Conservation (phyloP, 2,797 vertebrate genomes). For the Gymnothorax reevesii region DNA sequence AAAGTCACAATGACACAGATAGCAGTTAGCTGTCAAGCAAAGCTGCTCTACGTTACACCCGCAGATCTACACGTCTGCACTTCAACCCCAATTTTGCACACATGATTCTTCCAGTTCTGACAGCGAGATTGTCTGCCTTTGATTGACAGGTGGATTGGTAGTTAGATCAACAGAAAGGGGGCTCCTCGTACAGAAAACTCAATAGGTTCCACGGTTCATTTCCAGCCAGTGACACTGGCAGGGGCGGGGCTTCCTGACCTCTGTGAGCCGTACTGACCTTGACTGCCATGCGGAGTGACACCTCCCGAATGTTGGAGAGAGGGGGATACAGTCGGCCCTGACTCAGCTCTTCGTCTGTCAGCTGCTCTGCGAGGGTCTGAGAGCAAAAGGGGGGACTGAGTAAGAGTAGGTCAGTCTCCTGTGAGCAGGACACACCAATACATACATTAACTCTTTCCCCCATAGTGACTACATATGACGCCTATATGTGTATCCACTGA, state of each 20-base stretch:
- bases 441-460: too few relatives aligned
- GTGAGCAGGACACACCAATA: background rate
- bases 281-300: constrained; percentile 88
- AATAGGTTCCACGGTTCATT: background rate
- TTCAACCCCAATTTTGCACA: background rate
- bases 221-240: background rate
- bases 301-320: constrained; percentile 91
- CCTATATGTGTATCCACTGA: too few relatives aligned
- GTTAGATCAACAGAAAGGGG: background rate
- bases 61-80: too few relatives aligned
- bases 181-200: too few relatives aligned
- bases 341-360: constrained; percentile 83
- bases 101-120: background rate
- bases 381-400: background rate
- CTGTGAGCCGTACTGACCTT: constrained; percentile 73
- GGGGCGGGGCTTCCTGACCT: background rate
- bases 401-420: background rate
- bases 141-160: background rate
- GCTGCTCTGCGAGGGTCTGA: constrained; percentile 73
- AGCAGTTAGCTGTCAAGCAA: background rate
- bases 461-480: too few relatives aligned
- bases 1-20: constrained; percentile 8
- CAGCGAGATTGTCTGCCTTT: background rate
- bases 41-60: too few relatives aligned
- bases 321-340: constrained; percentile 91